Base-by-base conservation (phyloP, 2,113 vertebrate genomes). In the Pholis gunnellus region DNA sequence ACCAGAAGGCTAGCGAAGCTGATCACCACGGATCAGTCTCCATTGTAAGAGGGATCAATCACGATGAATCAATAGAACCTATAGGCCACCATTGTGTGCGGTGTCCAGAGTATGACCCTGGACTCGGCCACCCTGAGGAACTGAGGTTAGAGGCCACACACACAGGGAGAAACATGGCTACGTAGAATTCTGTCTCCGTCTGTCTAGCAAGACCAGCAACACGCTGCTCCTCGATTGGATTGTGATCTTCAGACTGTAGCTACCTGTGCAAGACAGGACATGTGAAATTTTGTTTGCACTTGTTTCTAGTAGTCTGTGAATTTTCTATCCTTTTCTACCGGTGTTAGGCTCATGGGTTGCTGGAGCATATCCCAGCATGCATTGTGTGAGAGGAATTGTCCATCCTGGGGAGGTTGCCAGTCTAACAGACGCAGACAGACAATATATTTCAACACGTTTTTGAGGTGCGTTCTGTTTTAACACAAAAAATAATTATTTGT, bases 51-150 rank as follows among this genome's bases (percentile, higher is more conserved):
- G 56, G 46, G 76, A 87, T 88, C 70, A 69, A 88, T 88, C 84
- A 83, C 38, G 0, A 77, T 15, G 54, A 36, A 74, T 80, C 81
- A 78, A 88, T 85, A 38, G 84, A 85, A 79, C 57, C 87, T 81
- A 78, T 67, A 78, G 75, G 56, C 60, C 59, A 38, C 84, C 56
- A 77, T 87, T 87, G 87, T 88, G 68, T 78, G 81, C 42, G 1
- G 72, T 87, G 84, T 82, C 89, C 87, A 87, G 42, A 60, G 65
- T 80, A 72, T 88, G 89, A 90, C 84, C 89, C 82, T 75, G 64
- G 46, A 67, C 81, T 48, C 4, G 81, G 66, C 79, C 76, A 87
- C 79, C 84, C 87, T 36, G 75, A 87, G 76, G 64, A 88, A 82
- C 65, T 20, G 69, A 69, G 75, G 79, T 69, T 46, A 85, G 64